Percentiles rank a stretch among this genome's conserved stretches.
phyloP scores from a whole-genome alignment of 2,797 vertebrate species.

The Gobio occitaniae region DNA sequence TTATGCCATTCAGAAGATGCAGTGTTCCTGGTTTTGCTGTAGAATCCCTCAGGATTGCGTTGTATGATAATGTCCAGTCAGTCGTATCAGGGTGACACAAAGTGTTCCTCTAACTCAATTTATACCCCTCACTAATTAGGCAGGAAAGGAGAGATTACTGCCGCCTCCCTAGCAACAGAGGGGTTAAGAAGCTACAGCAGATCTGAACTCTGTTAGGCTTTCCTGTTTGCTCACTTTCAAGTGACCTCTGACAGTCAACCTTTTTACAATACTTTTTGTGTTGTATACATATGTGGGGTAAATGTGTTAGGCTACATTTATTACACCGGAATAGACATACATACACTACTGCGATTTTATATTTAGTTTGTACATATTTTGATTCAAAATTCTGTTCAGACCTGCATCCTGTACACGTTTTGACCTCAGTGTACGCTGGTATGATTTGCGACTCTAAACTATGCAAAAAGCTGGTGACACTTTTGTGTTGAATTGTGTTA shows the following conservation, averaged over 20 bases:
- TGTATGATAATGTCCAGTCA: conserved; percentile 63
- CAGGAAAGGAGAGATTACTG: conserved; percentile 79
- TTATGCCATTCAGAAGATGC: neutral
- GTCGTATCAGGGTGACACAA: conserved; percentile 79
- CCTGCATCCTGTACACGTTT: neutral
- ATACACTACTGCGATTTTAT: neutral
- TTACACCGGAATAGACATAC: neutral
- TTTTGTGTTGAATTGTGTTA: neutral
- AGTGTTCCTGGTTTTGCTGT: conserved; percentile 53
- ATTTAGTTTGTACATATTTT: neutral
- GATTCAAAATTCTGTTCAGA: neutral
- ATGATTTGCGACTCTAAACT: neutral
- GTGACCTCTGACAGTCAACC: neutral
- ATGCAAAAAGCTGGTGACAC: neutral
- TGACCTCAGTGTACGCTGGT: neutral
- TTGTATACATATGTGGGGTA: neutral
- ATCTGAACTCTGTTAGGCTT: conserved; percentile 22
- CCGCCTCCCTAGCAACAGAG: conserved; percentile 77
- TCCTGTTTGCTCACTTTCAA: conserved; percentile 11
- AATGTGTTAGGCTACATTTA: neutral
- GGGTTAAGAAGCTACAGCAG: conserved; percentile 50
- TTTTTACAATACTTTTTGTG: conserved; percentile 1
- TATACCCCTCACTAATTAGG: conserved; percentile 80
- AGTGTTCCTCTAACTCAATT: conserved; percentile 75
- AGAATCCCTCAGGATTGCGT: conserved; percentile 70